Base-by-base conservation (phyloP, 2,113 vertebrate species). In the Erythrocercus mccallii region DNA sequence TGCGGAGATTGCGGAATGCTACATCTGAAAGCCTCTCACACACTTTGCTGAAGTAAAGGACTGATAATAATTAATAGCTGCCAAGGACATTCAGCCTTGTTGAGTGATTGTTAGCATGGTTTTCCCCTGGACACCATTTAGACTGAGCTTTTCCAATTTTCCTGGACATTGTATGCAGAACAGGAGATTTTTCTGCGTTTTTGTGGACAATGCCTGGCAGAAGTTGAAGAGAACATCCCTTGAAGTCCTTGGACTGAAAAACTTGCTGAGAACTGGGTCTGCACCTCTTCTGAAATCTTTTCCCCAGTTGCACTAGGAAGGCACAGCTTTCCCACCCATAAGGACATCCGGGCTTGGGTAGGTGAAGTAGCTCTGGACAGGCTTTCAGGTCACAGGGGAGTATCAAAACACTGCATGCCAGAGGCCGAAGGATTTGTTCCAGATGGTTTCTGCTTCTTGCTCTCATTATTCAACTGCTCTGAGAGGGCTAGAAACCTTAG, bases 21-120 rank as follows among this genome's bases (percentile, higher is more conserved):
- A 2, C 77, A 19, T 81, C 81, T 95, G 90, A 95, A 93, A 93
- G 60, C 48, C 53, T 92, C 81, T 94, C 82, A 72, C 88, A 86
- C 76, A 38, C 80, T 86, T 78, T 79, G 65, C 66, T 92, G 60
- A 86, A 93, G 91, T 77, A 77, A 86, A 92, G 69, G n/a, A 27
- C 65, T 84, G 92, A 92, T 95, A 94, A 94, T 93, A 93, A 88
- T 96, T 95, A 94, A 95, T 88, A 92, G 94, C 72, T 94, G 79
- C 94, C 95, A 95, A 93, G 95, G 92, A 88, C 92, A 42, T 93
- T 86, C 80, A 94, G 92, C 82, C 60, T 84, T 40, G 72, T 33
- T 78, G 72, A 83, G 86, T 74, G 88, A 64, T 56, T 90, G 80
- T 30, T 95, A 94, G 64, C 80, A 50, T 53, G 86, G 61, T 56